Percentiles rank a stretch among this genome's conserved stretches.
Evolutionary conservation across 2,888 invertebrate genomes (phyloP).

Genomic region (Andrena camellia): DNA sequence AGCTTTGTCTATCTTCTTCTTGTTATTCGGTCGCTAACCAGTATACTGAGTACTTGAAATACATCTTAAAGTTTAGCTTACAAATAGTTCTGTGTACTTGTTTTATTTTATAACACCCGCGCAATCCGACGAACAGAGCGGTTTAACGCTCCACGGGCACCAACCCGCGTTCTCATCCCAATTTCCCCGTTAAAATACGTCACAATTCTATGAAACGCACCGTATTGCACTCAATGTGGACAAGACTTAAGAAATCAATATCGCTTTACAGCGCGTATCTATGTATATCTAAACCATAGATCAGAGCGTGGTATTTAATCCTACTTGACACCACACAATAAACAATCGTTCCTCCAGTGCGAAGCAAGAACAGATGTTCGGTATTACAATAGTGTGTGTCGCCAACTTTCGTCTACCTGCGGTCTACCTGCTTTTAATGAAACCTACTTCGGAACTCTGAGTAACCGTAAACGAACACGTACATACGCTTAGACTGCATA

Average conservation of each 20-base stretch:
- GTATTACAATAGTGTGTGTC: conserved; percentile 5
- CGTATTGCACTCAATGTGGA: conserved; percentile 39
- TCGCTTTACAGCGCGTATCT: conserved; percentile 60
- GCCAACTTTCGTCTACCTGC: conserved; percentile 10
- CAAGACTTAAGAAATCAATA: conserved; percentile 66
- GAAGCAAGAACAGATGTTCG: conserved; percentile 32
- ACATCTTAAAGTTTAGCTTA: too few relatives aligned
- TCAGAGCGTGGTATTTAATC: conserved; percentile 70
- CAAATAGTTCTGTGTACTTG: too few relatives aligned
- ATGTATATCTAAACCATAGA: conserved; percentile 61
- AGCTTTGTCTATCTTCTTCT: too few relatives aligned
- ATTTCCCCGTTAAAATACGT: too few relatives aligned
- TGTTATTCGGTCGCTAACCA: too few relatives aligned
- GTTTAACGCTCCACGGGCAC: too few relatives aligned
- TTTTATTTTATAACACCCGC: too few relatives aligned
- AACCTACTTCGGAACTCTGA: neutral
- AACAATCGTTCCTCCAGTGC: conserved; percentile 57
- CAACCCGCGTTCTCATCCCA: too few relatives aligned
- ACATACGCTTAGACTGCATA: conserved; percentile 10
- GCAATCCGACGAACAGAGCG: too few relatives aligned
- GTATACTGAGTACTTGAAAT: too few relatives aligned
- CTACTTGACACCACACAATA: conserved; percentile 60
- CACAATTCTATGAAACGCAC: conserved; percentile 18
- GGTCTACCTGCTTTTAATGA: conserved; percentile 1
- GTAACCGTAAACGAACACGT: neutral